phyloP scores from a whole-genome alignment of 2,113 vertebrate genomes.

The Osmerus eperlanus region DNA sequence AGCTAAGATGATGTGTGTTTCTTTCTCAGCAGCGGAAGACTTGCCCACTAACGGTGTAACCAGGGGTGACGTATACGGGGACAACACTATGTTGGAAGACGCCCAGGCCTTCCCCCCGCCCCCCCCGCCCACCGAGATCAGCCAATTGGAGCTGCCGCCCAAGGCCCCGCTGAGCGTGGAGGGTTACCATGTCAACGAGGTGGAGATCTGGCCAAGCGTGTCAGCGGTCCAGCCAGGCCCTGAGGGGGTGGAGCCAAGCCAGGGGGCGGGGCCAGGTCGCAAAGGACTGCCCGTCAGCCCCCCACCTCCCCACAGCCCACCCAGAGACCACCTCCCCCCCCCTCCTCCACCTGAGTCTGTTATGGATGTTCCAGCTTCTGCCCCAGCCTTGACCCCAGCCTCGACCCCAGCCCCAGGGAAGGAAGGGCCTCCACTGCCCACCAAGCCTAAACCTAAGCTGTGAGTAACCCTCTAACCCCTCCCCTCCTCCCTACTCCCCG shows the following conservation, averaged over 20 bases:
- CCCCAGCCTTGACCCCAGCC: conserved; percentile 69
- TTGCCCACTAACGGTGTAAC: conserved; percentile 68
- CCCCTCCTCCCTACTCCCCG: conserved; percentile 9
- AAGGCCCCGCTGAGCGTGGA: conserved; percentile 70
- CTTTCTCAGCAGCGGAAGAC: conserved; percentile 71
- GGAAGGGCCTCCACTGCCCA: conserved; percentile 85
- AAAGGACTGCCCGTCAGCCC: conserved; percentile 46
- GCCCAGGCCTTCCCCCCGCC: conserved; percentile 76
- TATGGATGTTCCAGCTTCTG: conserved; percentile 32
- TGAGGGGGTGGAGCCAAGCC: conserved; percentile 18
- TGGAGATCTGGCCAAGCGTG: conserved; percentile 72
- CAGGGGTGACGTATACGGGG: conserved; percentile 42
- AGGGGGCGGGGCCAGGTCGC: conserved; percentile 58
- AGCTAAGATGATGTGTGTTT: conserved; percentile 13
- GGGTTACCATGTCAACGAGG: conserved; percentile 70
- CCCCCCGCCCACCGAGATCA: conserved; percentile 78
- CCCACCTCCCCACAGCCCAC: conserved; percentile 36
- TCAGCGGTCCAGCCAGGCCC: conserved; percentile 61
- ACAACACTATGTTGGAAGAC: conserved; percentile 72
- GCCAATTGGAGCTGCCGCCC: conserved; percentile 79
- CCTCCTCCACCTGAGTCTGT: conserved; percentile 26
- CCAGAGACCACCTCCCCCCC: conserved; percentile 41
- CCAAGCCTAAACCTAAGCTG: conserved; percentile 92
- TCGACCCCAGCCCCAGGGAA: conserved; percentile 77
- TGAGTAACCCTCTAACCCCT: conserved; percentile 74